Percentiles rank a stretch among this genome's conserved stretches.
These are phyloP conservation scores for Nomada fabriciana DNA, from an alignment of 2,888 invertebrate genomes.

Conservation along the genomic window DNA sequence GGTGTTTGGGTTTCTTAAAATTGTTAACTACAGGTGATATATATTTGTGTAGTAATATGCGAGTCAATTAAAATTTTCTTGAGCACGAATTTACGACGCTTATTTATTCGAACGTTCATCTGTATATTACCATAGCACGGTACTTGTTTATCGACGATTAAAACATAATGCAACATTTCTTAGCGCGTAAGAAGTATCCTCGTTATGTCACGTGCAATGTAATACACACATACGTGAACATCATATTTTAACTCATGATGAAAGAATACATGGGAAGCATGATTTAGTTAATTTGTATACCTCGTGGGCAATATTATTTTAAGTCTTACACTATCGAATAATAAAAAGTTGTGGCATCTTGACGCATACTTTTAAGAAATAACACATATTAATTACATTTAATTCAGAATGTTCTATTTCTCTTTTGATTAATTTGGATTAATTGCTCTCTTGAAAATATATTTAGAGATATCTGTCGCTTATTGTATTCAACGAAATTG, in stretches of 20 bases:
- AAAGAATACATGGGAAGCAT: constrained; percentile 22
- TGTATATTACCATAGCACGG: not conserved
- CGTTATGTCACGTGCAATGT: constrained; percentile 56
- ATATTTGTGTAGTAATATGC: not conserved
- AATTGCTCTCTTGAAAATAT: not conserved
- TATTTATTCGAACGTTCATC: not conserved
- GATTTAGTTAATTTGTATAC: constrained; percentile 12
- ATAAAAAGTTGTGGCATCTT: not conserved
- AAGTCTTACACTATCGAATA: no score
- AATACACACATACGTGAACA: constrained; percentile 50
- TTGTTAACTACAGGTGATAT: no score
- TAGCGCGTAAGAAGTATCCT: constrained; percentile 14
- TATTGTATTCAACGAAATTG: not conserved
- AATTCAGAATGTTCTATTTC: not conserved
- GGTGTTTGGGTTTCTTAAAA: no score
- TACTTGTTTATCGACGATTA: constrained; percentile 32
- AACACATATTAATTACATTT: not conserved
- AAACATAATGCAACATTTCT: constrained; percentile 41
- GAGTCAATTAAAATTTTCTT: not conserved
- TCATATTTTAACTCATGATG: constrained; percentile 43
- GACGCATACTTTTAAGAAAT: not conserved
- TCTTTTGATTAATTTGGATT: no score
- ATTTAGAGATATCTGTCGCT: not conserved
- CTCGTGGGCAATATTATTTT: not conserved
- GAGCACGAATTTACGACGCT: not conserved